Evolutionary conservation across 1,140 invertebrate genomes (phyloP), one percentile per base, ranked within the genome.

Genomic region (Brachionus angularis): DNA sequence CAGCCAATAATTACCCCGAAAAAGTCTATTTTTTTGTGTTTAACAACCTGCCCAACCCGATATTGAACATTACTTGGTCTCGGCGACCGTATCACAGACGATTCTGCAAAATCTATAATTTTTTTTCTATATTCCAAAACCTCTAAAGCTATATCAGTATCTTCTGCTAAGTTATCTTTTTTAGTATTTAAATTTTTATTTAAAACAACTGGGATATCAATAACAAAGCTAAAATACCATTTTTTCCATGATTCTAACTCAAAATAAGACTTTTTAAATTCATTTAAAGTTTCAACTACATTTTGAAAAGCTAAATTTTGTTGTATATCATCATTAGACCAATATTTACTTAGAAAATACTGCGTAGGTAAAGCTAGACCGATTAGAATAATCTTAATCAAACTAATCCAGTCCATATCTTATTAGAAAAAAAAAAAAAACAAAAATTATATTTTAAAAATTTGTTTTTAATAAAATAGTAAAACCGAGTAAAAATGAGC

Each of bases 1-100:
- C 85, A 86, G 18, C 83, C 84, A 50, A 85, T 77, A 53, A 86
- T 84, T 2, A 86, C 84, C 3, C 83, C 85, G 72, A 80, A 74
- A 71, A 85, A 85, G 14, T 82, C 80, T 75, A 77, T 79, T 10
- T 75, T 75, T 74, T 81, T 84, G 70, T 85, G 85, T 36, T 73
- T 70, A 21, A 86, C 79, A 10, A 86, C 84, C 75, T 86, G 84
- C 1, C 85, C 85, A 50, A 86, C 76, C 46, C 83, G 76, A 73
- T 77, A 85, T 69, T 79, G 76, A 0, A 86, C 77, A 49, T 79
- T 70, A 3, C 76, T 73, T 7, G 81, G 78, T 34, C 84, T 76
- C 14, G 75, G 73, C 47, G 74, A 73, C 31, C 84, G 72, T 27
- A 79, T 79, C 29, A 78, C 76, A 16, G 76, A 74, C 5, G 83